Percentiles rank a stretch among this genome's conserved stretches.
phyloP scores from a whole-genome alignment of 2,113 vertebrate species.

The Falcunculus frontatus region DNA sequence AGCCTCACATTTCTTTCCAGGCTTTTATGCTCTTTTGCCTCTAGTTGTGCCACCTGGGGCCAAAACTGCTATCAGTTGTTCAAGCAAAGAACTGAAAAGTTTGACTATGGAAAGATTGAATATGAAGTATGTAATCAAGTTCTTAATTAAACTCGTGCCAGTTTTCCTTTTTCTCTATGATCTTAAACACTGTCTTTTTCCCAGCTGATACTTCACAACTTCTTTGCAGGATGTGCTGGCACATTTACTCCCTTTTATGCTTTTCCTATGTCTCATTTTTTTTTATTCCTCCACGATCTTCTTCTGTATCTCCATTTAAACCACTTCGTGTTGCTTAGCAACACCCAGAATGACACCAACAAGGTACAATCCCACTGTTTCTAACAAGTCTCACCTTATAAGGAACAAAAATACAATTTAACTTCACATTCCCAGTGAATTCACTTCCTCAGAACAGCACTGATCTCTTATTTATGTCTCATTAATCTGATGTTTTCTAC shows the following conservation, averaged over 20 bases:
- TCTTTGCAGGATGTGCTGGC: background rate
- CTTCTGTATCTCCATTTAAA: background rate
- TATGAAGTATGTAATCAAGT: rapidly evolving
- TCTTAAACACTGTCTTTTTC: background rate
- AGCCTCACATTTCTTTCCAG: background rate
- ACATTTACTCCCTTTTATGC: background rate
- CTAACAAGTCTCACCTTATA: background rate
- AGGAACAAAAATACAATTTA: background rate
- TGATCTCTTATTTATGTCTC: background rate
- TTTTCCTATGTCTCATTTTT: background rate
- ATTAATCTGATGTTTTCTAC: background rate
- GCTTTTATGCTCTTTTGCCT: background rate
- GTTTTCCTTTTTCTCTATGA: background rate
- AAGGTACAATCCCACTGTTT: background rate
- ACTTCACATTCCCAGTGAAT: background rate
- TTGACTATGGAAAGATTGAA: background rate
- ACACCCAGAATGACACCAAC: conserved; percentile 15
- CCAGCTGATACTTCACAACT: background rate
- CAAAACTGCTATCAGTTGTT: background rate
- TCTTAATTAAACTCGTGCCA: background rate
- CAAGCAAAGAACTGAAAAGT: background rate
- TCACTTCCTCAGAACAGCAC: background rate
- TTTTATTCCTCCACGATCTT: background rate
- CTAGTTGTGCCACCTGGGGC: background rate
- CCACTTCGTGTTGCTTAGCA: conserved; percentile 41